These are phyloP conservation scores for Eumaeus atala DNA, from an alignment of 1,140 invertebrate species.

Conservation along the genomic window DNA sequence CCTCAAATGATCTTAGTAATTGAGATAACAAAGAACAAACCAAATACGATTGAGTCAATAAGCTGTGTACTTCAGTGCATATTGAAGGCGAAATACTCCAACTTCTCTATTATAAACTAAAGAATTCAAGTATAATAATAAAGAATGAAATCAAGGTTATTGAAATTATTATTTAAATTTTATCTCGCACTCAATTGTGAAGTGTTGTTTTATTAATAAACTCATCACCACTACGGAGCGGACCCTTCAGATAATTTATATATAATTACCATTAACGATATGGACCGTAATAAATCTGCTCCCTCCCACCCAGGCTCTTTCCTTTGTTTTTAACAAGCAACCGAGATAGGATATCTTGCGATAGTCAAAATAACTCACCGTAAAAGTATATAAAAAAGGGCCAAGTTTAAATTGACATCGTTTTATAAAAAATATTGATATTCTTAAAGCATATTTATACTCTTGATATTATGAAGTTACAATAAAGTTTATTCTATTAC, in stretches of 20 bases:
- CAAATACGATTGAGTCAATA: too few relatives aligned
- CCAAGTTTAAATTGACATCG: too few relatives aligned
- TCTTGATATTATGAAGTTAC: too few relatives aligned
- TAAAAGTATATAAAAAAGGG: neutral
- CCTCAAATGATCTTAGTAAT: too few relatives aligned
- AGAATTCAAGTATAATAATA: neutral
- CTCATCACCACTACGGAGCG: neutral
- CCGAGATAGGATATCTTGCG: constrained; percentile 26
- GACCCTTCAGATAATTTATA: constrained; percentile 15
- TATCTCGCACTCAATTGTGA: constrained; percentile 4
- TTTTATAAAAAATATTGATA: too few relatives aligned
- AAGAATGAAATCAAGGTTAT: too few relatives aligned
- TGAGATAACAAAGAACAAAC: too few relatives aligned
- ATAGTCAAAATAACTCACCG: constrained; percentile 23
- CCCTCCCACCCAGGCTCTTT: constrained; percentile 26
- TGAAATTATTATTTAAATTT: neutral
- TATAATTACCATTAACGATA: constrained; percentile 18
- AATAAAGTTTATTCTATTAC: too few relatives aligned
- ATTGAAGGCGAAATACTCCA: constrained; percentile 4
- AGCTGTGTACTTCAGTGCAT: too few relatives aligned
- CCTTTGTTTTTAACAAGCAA: constrained; percentile 37
- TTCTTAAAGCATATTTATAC: too few relatives aligned
- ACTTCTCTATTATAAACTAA: neutral
- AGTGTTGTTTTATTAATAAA: constrained; percentile 7
- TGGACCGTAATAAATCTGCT: constrained; percentile 27